Evolutionary conservation across 2,113 vertebrate genomes (phyloP).

Genomic region (Cyanistes caeruleus): DNA sequence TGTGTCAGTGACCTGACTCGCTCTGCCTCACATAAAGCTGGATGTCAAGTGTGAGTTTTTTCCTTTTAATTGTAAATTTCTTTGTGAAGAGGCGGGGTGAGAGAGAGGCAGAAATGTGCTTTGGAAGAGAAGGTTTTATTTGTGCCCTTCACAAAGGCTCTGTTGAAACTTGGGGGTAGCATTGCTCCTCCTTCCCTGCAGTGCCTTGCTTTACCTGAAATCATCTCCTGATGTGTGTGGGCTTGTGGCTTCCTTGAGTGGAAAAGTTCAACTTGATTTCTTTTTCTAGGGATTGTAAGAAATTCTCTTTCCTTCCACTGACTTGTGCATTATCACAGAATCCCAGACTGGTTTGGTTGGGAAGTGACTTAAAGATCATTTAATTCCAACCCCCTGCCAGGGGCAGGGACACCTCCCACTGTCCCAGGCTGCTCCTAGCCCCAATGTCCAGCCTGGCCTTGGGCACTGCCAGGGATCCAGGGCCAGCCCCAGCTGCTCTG

Average conservation of each 20-base stretch:
- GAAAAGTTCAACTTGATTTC: not conserved
- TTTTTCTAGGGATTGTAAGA: not conserved
- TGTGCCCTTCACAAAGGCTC: not conserved
- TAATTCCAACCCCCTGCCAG: fast-evolving
- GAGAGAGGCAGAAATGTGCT: not conserved
- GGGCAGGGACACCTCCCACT: fast-evolving
- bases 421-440: fast-evolving
- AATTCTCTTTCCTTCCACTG: not conserved
- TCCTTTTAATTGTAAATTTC: not conserved
- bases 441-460: not conserved
- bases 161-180: not conserved
- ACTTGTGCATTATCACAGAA: not conserved
- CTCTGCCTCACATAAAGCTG: not conserved
- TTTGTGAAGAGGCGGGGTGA: fast-evolving
- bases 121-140: not conserved
- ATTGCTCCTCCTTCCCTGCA: not conserved
- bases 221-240: not conserved
- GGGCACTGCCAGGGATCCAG: not conserved
- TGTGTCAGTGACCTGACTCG: not conserved
- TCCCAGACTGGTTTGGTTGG: not conserved
- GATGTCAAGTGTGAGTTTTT: not conserved
- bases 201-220: not conserved
- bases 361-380: not conserved
- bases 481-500: not conserved
- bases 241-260: not conserved